Evolutionary conservation across 2,888 invertebrate species (phyloP).

Genomic region (Aelia acuminata): DNA sequence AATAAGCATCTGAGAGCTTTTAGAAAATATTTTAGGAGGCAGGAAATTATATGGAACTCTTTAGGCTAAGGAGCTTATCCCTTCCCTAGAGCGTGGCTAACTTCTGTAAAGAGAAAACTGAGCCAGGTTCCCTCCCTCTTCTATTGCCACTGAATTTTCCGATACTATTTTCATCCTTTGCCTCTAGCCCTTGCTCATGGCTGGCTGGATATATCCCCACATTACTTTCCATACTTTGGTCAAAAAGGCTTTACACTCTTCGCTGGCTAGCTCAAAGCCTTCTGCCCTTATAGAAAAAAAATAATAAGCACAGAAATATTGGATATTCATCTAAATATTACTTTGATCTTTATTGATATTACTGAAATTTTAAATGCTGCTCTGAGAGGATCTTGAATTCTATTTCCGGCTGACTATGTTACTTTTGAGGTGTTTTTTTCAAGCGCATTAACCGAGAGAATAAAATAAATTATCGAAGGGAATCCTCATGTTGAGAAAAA

Average conservation of each 20-base stretch:
- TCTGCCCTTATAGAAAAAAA: background rate
- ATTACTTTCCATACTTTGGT: slow-evolving; percentile 32
- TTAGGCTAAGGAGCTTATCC: background rate
- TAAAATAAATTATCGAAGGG: too few relatives aligned
- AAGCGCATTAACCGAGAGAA: too few relatives aligned
- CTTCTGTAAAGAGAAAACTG: background rate
- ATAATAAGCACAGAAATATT: background rate
- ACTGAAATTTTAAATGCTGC: background rate
- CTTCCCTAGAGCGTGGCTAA: background rate
- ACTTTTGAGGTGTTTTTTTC: too few relatives aligned
- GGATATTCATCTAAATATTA: background rate
- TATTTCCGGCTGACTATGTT: background rate
- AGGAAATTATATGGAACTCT: background rate
- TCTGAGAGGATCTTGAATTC: background rate
- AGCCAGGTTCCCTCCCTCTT: background rate
- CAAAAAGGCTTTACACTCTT: slow-evolving; percentile 28
- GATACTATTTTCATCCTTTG: slow-evolving; percentile 12
- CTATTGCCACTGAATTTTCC: slow-evolving; percentile 28
- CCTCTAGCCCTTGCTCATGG: slow-evolving; percentile 1
- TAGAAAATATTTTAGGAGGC: too few relatives aligned
- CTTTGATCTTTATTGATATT: background rate
- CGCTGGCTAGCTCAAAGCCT: slow-evolving; percentile 1
- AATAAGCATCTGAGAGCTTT: too few relatives aligned
- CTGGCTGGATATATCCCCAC: slow-evolving; percentile 1
- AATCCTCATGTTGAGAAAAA: too few relatives aligned